phyloP scores from a whole-genome alignment of 2,797 vertebrate genomes.

The Lindbergichthys nudifrons region DNA sequence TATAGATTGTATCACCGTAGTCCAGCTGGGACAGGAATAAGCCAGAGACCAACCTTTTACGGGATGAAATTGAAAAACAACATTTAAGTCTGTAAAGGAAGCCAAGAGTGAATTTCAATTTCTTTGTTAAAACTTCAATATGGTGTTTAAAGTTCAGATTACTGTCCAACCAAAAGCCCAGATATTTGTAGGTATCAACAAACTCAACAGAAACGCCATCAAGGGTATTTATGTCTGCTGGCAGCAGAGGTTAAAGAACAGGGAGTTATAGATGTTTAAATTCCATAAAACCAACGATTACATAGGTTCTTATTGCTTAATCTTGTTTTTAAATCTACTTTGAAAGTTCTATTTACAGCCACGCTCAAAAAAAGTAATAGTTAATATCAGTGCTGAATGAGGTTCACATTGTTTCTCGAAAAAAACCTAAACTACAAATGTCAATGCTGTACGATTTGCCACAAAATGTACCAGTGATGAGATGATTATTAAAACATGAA shows the following conservation, averaged over 20 bases:
- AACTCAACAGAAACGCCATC: no score
- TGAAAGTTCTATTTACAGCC: not conserved
- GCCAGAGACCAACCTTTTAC: no score
- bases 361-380: not conserved
- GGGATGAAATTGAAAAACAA: no score
- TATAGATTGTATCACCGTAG: no score
- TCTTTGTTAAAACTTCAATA: no score
- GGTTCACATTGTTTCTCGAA: not conserved
- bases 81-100: no score
- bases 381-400: not conserved
- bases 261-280: not conserved
- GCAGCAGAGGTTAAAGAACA: conserved; percentile 4
- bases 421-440: not conserved
- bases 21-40: no score
- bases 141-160: no score
- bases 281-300: conserved; percentile 4
- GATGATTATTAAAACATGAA: conserved; percentile 59
- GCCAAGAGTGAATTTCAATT: no score
- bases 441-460: not conserved
- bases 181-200: no score
- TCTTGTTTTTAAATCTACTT: not conserved
- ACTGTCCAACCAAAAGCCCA: no score
- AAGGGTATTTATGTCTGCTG: not conserved
- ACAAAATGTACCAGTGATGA: conserved; percentile 59
- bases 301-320: not conserved